A percentile compares a stretch with the other conserved stretches of the same genome.
Conservation (phyloP, 2,113 vertebrate genomes). For the Isichthys henryi region DNA sequence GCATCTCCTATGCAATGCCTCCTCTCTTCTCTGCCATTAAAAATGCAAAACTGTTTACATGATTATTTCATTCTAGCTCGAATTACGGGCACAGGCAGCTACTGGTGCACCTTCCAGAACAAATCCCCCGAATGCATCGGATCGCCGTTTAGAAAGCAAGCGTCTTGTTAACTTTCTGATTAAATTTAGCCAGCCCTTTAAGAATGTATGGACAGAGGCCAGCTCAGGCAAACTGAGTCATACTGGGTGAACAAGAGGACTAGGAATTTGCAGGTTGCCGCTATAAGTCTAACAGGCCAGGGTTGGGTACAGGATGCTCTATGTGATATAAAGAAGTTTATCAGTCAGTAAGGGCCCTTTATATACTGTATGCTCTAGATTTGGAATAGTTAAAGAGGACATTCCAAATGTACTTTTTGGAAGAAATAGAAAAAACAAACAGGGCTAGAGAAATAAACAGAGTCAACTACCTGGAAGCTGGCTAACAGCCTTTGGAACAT, state of each 20-base stretch:
- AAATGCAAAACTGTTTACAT: slow-evolving; percentile 78
- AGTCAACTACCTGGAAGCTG: not conserved
- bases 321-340: not conserved
- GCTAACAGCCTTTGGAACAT: not conserved
- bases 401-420: slow-evolving; percentile 1
- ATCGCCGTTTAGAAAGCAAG: slow-evolving; percentile 87
- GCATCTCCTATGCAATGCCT: slow-evolving; percentile 41
- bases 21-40: slow-evolving; percentile 67
- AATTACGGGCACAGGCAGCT: slow-evolving; percentile 74
- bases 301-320: not conserved
- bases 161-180: slow-evolving; percentile 97
- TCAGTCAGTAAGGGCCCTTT: not conserved
- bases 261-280: slow-evolving; percentile 62
- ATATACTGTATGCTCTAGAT: slow-evolving; percentile 27
- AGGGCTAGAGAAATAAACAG: not conserved
- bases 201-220: slow-evolving; percentile 92
- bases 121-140: slow-evolving; percentile 83
- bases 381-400: slow-evolving; percentile 44
- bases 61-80: slow-evolving; percentile 73
- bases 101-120: slow-evolving; percentile 88
- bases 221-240: slow-evolving; percentile 85
- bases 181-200: slow-evolving; percentile 95
- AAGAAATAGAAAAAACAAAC: not conserved
- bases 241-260: slow-evolving; percentile 84
- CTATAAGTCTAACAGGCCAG: slow-evolving; percentile 65